Evolutionary conservation across 1,140 invertebrate genomes (phyloP).

Genomic region (Hermetia illucens): DNA sequence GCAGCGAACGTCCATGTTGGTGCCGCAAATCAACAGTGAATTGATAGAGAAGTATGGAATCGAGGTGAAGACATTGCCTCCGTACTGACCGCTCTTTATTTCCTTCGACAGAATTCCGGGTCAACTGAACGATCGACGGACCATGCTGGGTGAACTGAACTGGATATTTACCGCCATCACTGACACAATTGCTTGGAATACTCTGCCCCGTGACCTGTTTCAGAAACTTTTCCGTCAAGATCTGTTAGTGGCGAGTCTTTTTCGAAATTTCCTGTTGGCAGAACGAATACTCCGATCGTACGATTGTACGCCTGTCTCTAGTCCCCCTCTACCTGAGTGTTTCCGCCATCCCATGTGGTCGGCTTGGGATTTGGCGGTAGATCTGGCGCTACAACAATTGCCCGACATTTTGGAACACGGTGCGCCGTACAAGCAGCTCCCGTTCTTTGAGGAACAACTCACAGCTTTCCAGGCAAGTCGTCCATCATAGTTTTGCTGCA

Average conservation of each 20-base stretch:
- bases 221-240: slow-evolving; percentile 96
- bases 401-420: slow-evolving; percentile 54
- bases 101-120: slow-evolving; percentile 69
- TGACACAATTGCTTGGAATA: slow-evolving; percentile 99
- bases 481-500: too few species aligned
- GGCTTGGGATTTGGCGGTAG: slow-evolving; percentile 94
- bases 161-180: slow-evolving; percentile 99
- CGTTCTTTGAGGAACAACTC: slow-evolving; percentile 96
- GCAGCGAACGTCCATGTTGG: slow-evolving; percentile 61
- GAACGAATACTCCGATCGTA: slow-evolving; percentile 93
- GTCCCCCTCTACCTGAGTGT: slow-evolving; percentile 78
- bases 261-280: slow-evolving; percentile 93
- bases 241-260: slow-evolving; percentile 92
- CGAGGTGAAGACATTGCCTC: too few species aligned
- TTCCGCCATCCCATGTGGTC: slow-evolving; percentile 87
- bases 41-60: slow-evolving; percentile 73
- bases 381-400: slow-evolving; percentile 82
- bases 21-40: slow-evolving; percentile 66
- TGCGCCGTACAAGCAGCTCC: slow-evolving; percentile 57
- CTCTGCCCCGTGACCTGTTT: slow-evolving; percentile 80
- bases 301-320: slow-evolving; percentile 89
- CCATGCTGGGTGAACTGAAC: slow-evolving; percentile 96
- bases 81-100: too few species aligned
- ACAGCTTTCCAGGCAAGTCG: too few species aligned
- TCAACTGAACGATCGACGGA: slow-evolving; percentile 83